These are phyloP conservation scores for Echeneis naucrates DNA, from an alignment of 2,797 vertebrate genomes.

Conservation along the genomic window DNA sequence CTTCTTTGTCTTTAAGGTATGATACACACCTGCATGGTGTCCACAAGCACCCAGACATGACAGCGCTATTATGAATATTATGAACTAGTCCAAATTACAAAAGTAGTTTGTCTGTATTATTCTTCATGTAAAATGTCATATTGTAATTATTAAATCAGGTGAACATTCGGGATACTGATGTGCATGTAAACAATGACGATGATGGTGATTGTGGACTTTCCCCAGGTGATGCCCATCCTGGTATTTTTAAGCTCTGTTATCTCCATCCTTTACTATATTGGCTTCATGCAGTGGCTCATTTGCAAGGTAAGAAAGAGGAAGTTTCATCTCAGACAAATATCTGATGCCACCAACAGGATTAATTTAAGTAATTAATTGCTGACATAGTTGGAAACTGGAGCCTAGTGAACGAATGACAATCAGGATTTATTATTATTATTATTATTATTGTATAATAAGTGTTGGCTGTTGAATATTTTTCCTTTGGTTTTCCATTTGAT, in stretches of 20 bases:
- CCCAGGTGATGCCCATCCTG: slow-evolving; percentile 88
- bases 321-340: background rate
- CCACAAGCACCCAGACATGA: background rate
- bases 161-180: background rate
- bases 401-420: background rate
- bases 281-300: slow-evolving; percentile 91
- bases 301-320: slow-evolving; percentile 82
- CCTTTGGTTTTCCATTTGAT: slow-evolving; percentile 2
- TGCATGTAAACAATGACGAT: background rate
- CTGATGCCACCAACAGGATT: background rate
- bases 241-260: slow-evolving; percentile 89
- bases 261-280: slow-evolving; percentile 88
- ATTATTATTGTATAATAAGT: background rate
- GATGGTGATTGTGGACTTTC: slow-evolving; percentile 25
- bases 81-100: too few relatives aligned
- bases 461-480: background rate
- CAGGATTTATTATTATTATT: too few relatives aligned
- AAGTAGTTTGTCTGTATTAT: background rate
- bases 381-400: background rate
- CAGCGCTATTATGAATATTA: too few relatives aligned
- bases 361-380: background rate
- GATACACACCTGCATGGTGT: background rate
- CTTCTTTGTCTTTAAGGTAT: slow-evolving; percentile 90
- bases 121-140: slow-evolving; percentile 2
- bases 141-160: background rate